Conservation (phyloP, 2,113 vertebrate species). For the Embiotoca jacksoni region DNA sequence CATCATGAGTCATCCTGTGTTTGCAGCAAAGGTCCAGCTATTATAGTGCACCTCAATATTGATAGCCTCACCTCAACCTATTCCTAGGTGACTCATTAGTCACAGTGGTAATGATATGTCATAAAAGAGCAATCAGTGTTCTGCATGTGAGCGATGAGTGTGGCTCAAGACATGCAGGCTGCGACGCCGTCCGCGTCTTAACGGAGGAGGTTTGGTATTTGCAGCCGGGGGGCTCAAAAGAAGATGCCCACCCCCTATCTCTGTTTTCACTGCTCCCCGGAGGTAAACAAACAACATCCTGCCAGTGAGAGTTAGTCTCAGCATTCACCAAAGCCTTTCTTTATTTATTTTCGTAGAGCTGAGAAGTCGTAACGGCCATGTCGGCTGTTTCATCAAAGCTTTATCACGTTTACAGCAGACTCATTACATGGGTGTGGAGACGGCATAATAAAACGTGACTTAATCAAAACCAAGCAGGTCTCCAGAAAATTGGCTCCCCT, state of each 20-base stretch:
- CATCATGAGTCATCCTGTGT: constrained; percentile 61
- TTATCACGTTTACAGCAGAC: constrained; percentile 86
- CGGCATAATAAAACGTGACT: constrained; percentile 86
- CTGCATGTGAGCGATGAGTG: constrained; percentile 55
- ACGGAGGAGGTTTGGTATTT: constrained; percentile 71
- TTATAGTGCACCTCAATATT: constrained; percentile 55
- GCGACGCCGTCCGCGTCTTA: constrained; percentile 27
- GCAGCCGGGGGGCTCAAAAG: constrained; percentile 71
- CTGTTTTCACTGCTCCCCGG: neutral
- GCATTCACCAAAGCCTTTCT: constrained; percentile 64
- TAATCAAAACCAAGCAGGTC: constrained; percentile 84
- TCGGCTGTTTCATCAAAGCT: constrained; percentile 86
- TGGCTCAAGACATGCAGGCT: constrained; percentile 8
- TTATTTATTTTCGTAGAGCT: constrained; percentile 76
- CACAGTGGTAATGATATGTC: constrained; percentile 68
- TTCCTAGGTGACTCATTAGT: constrained; percentile 66
- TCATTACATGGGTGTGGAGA: constrained; percentile 84
- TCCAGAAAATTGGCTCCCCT: constrained; percentile 83
- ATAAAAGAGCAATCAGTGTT: constrained; percentile 63
- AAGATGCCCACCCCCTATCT: constrained; percentile 13
- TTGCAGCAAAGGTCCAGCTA: constrained; percentile 65
- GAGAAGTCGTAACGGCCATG: constrained; percentile 85
- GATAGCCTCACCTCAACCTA: constrained; percentile 67
- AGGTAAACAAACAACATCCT: constrained; percentile 54
- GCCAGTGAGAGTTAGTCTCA: constrained; percentile 32